Percentiles rank a stretch among this genome's conserved stretches.
Conservation (phyloP, 2,888 invertebrate species). For the Agelastica alni region DNA sequence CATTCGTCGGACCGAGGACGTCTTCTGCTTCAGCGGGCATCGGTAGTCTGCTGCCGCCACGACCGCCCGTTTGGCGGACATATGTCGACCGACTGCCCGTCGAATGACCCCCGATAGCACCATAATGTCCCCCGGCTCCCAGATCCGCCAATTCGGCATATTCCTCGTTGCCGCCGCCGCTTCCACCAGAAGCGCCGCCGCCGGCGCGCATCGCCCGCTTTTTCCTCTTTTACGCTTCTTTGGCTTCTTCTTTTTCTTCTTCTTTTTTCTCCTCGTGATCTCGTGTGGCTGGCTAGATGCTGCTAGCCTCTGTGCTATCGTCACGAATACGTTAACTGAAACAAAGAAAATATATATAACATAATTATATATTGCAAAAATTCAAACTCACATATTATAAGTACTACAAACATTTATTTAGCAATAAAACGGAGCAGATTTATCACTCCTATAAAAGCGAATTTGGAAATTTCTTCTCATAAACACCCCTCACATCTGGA, state of each 20-base stretch:
- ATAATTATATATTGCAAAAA: too few species aligned
- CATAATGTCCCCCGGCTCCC: conserved; percentile 47
- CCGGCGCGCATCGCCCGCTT: conserved; percentile 37
- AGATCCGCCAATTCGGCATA: conserved; percentile 57
- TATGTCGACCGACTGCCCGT: conserved; percentile 17
- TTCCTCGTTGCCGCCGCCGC: conserved; percentile 52
- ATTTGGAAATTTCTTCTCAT: too few species aligned
- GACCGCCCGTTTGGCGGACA: conserved; percentile 20
- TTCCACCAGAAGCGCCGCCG: conserved; percentile 39
- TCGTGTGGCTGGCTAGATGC: conserved; percentile 20
- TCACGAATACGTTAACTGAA: conserved; percentile 54
- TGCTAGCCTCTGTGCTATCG: conserved; percentile 48
- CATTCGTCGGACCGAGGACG: conserved; percentile 61
- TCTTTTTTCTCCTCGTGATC: conserved; percentile 21
- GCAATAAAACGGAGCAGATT: too few species aligned
- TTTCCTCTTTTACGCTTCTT: conserved; percentile 27
- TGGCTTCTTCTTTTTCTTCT: conserved; percentile 16
- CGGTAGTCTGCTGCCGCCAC: conserved; percentile 61
- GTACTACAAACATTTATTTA: too few species aligned
- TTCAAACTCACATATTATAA: too few species aligned
- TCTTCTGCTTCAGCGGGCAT: conserved; percentile 63
- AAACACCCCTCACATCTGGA: too few species aligned
- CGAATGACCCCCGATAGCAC: conserved; percentile 17
- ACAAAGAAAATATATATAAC: conserved; percentile 29
- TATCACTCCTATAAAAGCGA: too few species aligned